phyloP scores from a whole-genome alignment of 2,888 invertebrate species.

The Acleris cristana region DNA sequence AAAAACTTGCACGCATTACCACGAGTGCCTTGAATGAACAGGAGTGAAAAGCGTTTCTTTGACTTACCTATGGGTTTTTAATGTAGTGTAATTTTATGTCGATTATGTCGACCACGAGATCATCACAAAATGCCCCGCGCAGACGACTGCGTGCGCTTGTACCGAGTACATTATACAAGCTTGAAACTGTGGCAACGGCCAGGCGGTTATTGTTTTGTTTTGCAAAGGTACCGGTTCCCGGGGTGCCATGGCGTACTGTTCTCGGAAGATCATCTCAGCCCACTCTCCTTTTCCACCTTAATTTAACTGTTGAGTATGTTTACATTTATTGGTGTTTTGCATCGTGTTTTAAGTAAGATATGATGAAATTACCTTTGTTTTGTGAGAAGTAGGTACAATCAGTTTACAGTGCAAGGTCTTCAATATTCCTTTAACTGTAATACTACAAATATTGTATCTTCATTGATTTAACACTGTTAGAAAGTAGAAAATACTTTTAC shows the following conservation, averaged over 20 bases:
- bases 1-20: not conserved
- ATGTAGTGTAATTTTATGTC: conserved; percentile 16
- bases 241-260: conserved; percentile 32
- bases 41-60: conserved; percentile 7
- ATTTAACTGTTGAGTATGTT: conserved; percentile 32
- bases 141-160: conserved; percentile 2
- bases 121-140: conserved; percentile 2
- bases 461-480: not conserved
- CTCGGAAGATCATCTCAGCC: conserved; percentile 39
- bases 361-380: not conserved
- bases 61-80: conserved; percentile 11
- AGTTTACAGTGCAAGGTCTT: no score
- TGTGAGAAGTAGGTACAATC: not conserved
- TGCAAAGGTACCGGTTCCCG: conserved; percentile 37
- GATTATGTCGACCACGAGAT: conserved; percentile 13
- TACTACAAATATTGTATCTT: no score
- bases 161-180: conserved; percentile 13
- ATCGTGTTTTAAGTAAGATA: conserved; percentile 11
- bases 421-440: no score
- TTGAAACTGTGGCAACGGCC: conserved; percentile 31
- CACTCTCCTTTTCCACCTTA: conserved; percentile 36
- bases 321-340: conserved; percentile 29
- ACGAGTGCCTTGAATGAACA: conserved; percentile 10
- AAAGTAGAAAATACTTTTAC: not conserved
- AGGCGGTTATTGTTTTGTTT: conserved; percentile 40